Evolutionary conservation across 2,797 vertebrate species (phyloP), one percentile per base, ranked within the genome.

Genomic region (Eospalax fontanierii): DNA sequence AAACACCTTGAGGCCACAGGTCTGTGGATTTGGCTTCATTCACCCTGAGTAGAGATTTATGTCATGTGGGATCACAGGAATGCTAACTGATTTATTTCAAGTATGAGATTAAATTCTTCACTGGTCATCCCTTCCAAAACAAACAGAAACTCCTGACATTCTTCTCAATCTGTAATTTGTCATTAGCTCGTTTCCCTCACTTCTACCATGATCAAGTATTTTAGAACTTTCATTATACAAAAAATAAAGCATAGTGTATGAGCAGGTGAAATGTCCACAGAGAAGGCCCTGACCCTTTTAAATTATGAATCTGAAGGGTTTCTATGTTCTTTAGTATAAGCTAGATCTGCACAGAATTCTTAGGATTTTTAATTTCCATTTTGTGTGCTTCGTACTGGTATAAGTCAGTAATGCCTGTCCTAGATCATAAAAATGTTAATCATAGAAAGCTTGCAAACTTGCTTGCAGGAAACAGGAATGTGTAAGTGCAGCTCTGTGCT

Each of bases 31-130:
- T 30, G 28, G 3, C 6, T 2, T 84, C 65, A 33, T 6, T 50
- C 90, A 35, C 40, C 21, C 33, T 82, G 33, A 74, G 33, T 68
- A 91, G n/a, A 89, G 66, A 65, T 90, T 79, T 85, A n/a, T 87
- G 4, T 87, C 18, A 26, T 21, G n/a, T 73, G 7, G 68, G 38
- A 35, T 79, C 65, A 43, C 16, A 75, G 65, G 5, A 90, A 14
- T 71, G 76, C 24, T 80, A 63, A 76, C 12, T 80, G 9, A 84
- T 24, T 65, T 66, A 85, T 11, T 54, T 86, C 78, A 75, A 50
- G n/a, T 30, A 54, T 76, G 71, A 84, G 33, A 66, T 91, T 40
- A 89, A 75, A 78, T 66, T 81, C 65, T 79, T 68, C 43, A 54
- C 40, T 19, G 1, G 0, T 14, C 9, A 59, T 54, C 22, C 10